These are phyloP conservation scores for Drosophila recens DNA, from an alignment of 2,888 invertebrate species.

Conservation along the genomic window DNA sequence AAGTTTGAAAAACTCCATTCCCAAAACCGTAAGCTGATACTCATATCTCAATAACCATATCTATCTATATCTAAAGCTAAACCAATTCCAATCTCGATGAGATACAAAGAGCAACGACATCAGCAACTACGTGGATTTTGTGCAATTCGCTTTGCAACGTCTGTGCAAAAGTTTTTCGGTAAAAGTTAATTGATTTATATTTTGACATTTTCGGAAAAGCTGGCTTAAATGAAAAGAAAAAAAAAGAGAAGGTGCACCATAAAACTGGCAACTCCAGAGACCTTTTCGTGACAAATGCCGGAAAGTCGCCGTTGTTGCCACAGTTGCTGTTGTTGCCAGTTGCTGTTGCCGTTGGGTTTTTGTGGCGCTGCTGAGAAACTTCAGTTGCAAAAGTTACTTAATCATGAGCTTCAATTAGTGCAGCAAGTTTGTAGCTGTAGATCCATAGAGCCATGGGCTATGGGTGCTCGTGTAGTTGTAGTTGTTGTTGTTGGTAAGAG, in stretches of 20 bases:
- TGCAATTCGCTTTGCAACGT: slow-evolving; percentile 53
- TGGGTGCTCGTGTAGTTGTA: slow-evolving; percentile 6
- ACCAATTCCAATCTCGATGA: slow-evolving; percentile 1
- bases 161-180: slow-evolving; percentile 52
- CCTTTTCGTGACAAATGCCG: slow-evolving; percentile 78
- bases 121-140: background rate
- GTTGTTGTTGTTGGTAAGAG: too few species aligned
- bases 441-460: slow-evolving; percentile 14
- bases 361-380: slow-evolving; percentile 36
- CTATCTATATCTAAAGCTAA: background rate
- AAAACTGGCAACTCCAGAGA: slow-evolving; percentile 69
- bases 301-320: too few species aligned
- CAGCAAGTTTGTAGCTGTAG: slow-evolving; percentile 34
- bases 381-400: slow-evolving; percentile 72
- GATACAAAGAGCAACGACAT: too few species aligned
- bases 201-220: slow-evolving; percentile 69
- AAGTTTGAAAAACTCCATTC: background rate
- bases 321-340: too few species aligned
- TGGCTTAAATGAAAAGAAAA: too few species aligned
- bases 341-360: slow-evolving; percentile 34
- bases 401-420: slow-evolving; percentile 78
- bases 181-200: slow-evolving; percentile 78
- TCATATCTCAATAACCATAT: background rate
- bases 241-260: slow-evolving; percentile 53
- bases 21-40: background rate